These are phyloP conservation scores for Caenorhabditis uteleia DNA, from an alignment of 2,888 invertebrate species.

Conservation along the genomic window DNA sequence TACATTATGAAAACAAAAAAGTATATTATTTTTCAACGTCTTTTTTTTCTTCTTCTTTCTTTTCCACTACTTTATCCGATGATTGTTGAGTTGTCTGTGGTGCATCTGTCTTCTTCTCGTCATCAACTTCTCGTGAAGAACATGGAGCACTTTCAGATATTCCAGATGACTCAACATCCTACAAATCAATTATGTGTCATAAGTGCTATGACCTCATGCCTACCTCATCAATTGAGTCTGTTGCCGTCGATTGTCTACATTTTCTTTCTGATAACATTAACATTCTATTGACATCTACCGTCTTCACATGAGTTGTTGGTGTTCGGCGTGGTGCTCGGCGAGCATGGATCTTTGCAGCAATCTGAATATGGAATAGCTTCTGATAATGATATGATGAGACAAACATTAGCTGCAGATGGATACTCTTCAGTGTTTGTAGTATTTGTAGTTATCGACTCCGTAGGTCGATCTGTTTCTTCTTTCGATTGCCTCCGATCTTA, in stretches of 20 bases:
- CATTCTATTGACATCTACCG: no score
- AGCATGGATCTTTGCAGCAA: constrained; percentile 29
- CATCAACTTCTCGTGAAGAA: neutral
- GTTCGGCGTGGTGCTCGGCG: constrained; percentile 31
- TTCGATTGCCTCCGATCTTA: constrained; percentile 10
- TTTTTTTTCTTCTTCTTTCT: neutral
- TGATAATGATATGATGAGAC: neutral
- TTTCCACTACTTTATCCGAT: no score
- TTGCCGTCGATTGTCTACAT: no score
- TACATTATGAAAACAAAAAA: neutral
- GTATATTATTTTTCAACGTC: neutral
- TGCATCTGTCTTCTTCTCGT: no score
- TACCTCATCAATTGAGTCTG: no score
- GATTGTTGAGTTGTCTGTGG: no score
- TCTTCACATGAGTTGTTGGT: constrained; percentile 33
- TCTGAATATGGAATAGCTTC: constrained; percentile 17
- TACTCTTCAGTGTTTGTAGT: no score
- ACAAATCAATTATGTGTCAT: neutral
- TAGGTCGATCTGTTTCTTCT: no score
- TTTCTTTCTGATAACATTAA: no score
- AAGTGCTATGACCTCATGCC: no score
- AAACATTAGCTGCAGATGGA: constrained; percentile 13
- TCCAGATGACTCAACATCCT: neutral
- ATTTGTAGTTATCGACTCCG: no score
- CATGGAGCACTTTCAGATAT: neutral